Evolutionary conservation across 2,888 invertebrate genomes (phyloP).

Genomic region (Megalurothrips usitatus): DNA sequence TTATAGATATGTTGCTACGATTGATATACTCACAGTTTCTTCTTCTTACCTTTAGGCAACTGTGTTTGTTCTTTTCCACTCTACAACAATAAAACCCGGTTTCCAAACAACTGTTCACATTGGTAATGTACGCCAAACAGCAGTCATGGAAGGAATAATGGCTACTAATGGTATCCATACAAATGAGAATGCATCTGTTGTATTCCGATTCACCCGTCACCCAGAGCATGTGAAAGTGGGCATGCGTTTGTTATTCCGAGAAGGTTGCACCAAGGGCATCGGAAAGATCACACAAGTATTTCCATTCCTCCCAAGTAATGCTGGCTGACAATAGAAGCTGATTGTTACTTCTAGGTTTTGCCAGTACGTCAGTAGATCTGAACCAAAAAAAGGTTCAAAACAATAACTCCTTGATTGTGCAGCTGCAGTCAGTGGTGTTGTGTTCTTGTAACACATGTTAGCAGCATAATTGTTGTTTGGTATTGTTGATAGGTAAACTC

Average conservation of each 20-base stretch:
- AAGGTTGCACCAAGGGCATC: conserved; percentile 79
- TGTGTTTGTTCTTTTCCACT: conserved; percentile 82
- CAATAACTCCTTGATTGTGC: neutral
- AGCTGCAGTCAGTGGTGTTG: too few relatives aligned
- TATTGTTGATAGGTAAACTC: too few relatives aligned
- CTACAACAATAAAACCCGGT: conserved; percentile 74
- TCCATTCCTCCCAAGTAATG: conserved; percentile 45
- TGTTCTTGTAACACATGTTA: too few relatives aligned
- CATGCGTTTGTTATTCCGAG: conserved; percentile 75
- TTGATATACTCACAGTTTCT: conserved; percentile 30
- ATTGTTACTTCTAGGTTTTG: neutral
- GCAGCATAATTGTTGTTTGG: too few relatives aligned
- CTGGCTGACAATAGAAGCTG: neutral
- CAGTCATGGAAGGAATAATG: conserved; percentile 75
- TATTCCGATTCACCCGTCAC: conserved; percentile 82
- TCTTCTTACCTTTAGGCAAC: conserved; percentile 64
- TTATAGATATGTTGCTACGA: neutral
- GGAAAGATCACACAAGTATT: conserved; percentile 77
- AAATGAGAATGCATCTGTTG: conserved; percentile 78
- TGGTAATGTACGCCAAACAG: conserved; percentile 92
- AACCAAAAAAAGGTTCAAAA: neutral
- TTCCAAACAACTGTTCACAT: conserved; percentile 93
- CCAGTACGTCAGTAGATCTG: neutral
- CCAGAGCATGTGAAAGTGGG: conserved; percentile 83
- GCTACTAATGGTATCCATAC: conserved; percentile 65